Evolutionary conservation across 2,888 invertebrate species (phyloP), one percentile per base, ranked within the genome.

Genomic region (Cheilosia vernalis): DNA sequence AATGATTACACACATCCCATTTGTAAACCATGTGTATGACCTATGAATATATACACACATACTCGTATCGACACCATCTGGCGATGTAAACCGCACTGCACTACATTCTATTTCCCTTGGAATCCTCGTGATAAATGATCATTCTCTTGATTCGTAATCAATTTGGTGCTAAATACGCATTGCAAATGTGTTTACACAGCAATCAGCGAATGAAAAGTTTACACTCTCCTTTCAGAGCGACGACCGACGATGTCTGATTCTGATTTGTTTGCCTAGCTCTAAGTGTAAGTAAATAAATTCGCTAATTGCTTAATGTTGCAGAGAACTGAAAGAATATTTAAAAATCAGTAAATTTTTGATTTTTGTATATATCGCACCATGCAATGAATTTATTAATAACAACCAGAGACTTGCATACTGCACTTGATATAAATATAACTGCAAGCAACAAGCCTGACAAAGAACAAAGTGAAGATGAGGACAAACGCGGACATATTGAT

Each of bases 1-100:
- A 82, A 78, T 82, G 78, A 82, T 82, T 72, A 56, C 33, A 51
- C 42, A 70, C 53, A 70, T 66, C 40, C 44, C 47, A 58, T 47
- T n/a, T 64, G 64, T 21, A 60, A 61, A 66, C 60, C 64, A 37
- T 61, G 30, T 53, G 10, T 13, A n/a, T 6, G 27, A 33, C 6
- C 19, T 6, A 10, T 47, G n/a, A 21, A 27, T 37, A 5, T 37
- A 5, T 24, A 24, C 10, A 49, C 17, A 19, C 42, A 17, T 24
- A 37, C 17, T 9, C 4, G 17, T 17, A 60, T 24, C 33, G 17
- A 49, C 30, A 66, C 37, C 58, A 66, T 49, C 58, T 56, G 55
- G 4, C n/a, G 24, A 17, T 63, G 33, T 24, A 53, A 33, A 24
- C 60, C 51, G 7, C 15, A 37, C 2, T 27, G 30, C 9, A 63